Evolutionary conservation across 92 coral and sea anemone species (phyloP), one percentile per base, ranked within the genome.

Genomic region (Parazoanthus atlanticus): DNA sequence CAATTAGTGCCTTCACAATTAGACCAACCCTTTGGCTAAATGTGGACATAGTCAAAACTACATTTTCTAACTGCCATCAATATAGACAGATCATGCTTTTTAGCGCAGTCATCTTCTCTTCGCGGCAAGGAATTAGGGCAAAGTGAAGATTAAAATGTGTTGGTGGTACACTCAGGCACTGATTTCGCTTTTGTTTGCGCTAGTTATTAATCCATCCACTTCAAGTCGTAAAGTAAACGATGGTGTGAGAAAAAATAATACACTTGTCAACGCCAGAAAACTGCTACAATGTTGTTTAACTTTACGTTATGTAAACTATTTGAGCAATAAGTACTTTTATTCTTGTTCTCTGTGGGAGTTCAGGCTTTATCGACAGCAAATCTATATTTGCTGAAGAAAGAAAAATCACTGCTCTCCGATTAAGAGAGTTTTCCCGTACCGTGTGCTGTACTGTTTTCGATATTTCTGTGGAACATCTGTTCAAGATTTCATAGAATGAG

Each of bases 381-480:
- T 93, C 95, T 93, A 69, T 89, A 74, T 89, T 93, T 79, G 82
- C 81, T 86, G 85, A 67, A 80, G 82, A 81, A 82, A 85, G 82
- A 31, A 87, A 70, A 82, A 86, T 66, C 69, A 80, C 66, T 88
- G 72, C 89, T 33, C 41, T 58, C 41, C 79, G 84, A 79, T 75
- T 76, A 88, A 36, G 75, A 46, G 49, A 86, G 82, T 84, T 82
- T 74, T 36, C 78, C 61, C 65, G 7, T 58, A 85, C 83, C 80
- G 86, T 91, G 81, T 91, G 90, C 67, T 72, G 54, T 58, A 49
- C 72, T 64, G 89, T 88, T 84, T 79, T 89, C 78, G 54, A 85
- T 82, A 61, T 89, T 91, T 85, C 92, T 89, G 93, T 71, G 74
- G 38, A 85, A 84, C 94, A 95, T 93, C 98, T 95, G 96, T 95